phyloP scores from a whole-genome alignment of 64 coral and sea anemone species.

The Hydrozoanthus tunicans region DNA sequence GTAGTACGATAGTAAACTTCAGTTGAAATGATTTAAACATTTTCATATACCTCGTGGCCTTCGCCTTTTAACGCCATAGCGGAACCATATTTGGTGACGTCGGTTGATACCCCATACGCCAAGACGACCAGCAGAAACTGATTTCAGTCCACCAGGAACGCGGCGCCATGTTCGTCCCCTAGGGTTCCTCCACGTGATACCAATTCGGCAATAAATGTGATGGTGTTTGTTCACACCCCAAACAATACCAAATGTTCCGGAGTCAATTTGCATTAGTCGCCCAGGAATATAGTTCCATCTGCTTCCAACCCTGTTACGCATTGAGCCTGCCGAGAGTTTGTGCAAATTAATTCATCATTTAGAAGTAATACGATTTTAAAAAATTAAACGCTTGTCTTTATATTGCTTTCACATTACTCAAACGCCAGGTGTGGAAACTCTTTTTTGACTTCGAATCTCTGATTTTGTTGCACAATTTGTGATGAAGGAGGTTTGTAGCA shows the following conservation, averaged over 20 bases:
- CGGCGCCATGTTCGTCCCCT: neutral
- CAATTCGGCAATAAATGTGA: neutral
- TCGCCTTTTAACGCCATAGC: neutral
- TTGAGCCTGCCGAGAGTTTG: neutral
- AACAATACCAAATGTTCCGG: conserved; percentile 25
- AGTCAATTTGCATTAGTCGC: conserved; percentile 22
- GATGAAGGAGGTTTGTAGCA: neutral
- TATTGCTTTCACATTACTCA: neutral
- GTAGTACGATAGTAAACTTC: too few species aligned
- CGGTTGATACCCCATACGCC: conserved; percentile 12
- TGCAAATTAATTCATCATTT: neutral
- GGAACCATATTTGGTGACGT: conserved; percentile 5
- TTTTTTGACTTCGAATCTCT: too few species aligned
- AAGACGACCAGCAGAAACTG: conserved; percentile 4
- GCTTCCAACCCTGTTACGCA: neutral
- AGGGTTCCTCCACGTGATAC: conserved; percentile 25
- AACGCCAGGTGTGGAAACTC: too few species aligned
- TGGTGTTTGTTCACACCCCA: neutral
- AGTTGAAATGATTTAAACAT: neutral
- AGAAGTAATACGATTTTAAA: neutral
- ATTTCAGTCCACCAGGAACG: neutral
- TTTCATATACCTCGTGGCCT: conserved; percentile 22
- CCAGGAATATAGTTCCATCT: conserved; percentile 27
- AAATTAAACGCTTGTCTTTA: neutral
- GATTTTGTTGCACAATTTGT: too few species aligned